Percentiles rank a stretch among this genome's conserved stretches.
Evolutionary conservation across 2,888 invertebrate species (phyloP).

Genomic region (Desoria tigrina): DNA sequence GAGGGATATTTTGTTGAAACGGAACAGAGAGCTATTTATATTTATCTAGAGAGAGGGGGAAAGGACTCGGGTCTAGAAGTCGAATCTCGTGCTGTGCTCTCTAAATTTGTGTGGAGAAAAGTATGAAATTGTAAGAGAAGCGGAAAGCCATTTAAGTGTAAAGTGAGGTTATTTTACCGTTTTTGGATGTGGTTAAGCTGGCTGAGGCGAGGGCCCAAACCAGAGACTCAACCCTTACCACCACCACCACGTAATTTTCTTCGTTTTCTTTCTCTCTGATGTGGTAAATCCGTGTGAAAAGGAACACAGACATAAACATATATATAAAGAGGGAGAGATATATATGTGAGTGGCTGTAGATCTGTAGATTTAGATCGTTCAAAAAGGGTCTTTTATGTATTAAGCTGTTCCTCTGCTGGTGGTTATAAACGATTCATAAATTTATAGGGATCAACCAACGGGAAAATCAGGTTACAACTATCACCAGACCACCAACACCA

Average conservation of each 20-base stretch:
- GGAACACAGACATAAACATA: too few relatives aligned
- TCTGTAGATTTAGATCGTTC: background rate
- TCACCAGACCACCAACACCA: background rate
- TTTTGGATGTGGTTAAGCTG: background rate
- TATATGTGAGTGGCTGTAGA: too few relatives aligned
- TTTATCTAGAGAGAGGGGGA: too few relatives aligned
- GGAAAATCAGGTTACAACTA: conserved; percentile 12
- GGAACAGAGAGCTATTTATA: too few relatives aligned
- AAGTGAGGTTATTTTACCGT: conserved; percentile 6
- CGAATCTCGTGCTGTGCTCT: too few relatives aligned
- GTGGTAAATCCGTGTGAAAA: conserved; percentile 19
- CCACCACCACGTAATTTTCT: conserved; percentile 14
- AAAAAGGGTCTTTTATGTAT: conserved; percentile 5
- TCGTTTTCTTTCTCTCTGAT: conserved; percentile 8
- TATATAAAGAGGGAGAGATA: too few relatives aligned
- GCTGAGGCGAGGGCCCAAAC: background rate
- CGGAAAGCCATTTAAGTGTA: background rate
- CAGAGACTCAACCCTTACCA: background rate
- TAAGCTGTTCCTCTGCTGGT: conserved; percentile 6
- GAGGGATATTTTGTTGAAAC: too few relatives aligned
- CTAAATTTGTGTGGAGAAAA: too few relatives aligned
- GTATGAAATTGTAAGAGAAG: too few relatives aligned
- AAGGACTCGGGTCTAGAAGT: too few relatives aligned
- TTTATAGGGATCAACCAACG: conserved; percentile 11
- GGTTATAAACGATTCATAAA: conserved; percentile 17